These are phyloP conservation scores for Nerophis ophidion DNA, from an alignment of 2,113 vertebrate genomes.

Conservation along the genomic window DNA sequence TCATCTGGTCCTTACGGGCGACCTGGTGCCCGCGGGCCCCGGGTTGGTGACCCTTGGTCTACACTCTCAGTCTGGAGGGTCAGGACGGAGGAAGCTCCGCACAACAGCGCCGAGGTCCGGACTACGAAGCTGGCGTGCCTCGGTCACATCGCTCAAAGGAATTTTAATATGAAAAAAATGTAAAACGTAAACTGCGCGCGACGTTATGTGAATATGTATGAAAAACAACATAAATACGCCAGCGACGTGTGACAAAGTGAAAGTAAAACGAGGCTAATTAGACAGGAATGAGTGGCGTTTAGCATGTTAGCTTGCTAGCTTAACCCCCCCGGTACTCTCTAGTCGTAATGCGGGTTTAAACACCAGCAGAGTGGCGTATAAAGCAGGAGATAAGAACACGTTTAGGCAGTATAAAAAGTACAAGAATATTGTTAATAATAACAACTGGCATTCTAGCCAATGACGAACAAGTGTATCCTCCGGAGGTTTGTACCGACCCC, in stretches of 20 bases:
- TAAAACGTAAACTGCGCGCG: neutral
- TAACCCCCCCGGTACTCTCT: no score
- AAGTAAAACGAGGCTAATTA: neutral
- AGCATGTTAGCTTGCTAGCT: neutral
- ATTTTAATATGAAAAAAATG: neutral
- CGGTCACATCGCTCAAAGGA: no score
- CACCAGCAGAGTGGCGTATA: no score
- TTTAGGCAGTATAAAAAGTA: no score
- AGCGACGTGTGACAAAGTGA: neutral
- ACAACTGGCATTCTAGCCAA: no score
- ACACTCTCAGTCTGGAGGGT: slow-evolving; percentile 46
- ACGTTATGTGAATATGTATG: no score
- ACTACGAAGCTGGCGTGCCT: neutral
- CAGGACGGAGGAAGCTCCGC: slow-evolving; percentile 2
- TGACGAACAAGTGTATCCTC: neutral
- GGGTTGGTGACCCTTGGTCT: no score
- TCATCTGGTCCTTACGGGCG: no score
- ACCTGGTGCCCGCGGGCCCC: no score
- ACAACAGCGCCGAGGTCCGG: neutral
- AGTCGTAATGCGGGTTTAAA: no score
- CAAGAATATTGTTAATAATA: no score
- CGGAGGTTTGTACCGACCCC: slow-evolving; percentile 3
- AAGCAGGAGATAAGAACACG: no score
- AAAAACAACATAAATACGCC: neutral
- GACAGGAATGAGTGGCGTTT: neutral